phyloP scores from a whole-genome alignment of 2,797 vertebrate species.

The Lutjanus campechanus region DNA sequence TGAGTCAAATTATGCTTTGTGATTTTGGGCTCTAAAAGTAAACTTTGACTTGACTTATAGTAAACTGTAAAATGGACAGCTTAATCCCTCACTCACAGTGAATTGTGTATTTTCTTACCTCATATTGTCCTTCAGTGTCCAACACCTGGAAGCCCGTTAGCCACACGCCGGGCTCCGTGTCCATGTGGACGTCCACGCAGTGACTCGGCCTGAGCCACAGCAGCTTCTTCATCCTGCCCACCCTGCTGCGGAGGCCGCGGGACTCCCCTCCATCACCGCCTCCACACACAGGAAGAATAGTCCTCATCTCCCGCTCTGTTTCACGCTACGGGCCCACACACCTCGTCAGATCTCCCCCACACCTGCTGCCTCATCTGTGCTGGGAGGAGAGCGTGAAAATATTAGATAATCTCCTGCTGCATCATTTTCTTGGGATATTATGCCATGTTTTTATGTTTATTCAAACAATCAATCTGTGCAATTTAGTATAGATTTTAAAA shows the following conservation, averaged over 20 bases:
- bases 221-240: slow-evolving; percentile 78
- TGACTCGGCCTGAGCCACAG: slow-evolving; percentile 61
- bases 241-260: slow-evolving; percentile 68
- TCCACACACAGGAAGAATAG: slow-evolving; percentile 63
- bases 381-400: slow-evolving; percentile 27
- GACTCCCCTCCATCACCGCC: slow-evolving; percentile 59
- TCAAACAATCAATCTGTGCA: too few species aligned
- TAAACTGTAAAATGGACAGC: neutral
- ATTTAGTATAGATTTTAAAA: too few species aligned
- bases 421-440: neutral
- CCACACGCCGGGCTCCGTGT: slow-evolving; percentile 79
- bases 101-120: slow-evolving; percentile 68
- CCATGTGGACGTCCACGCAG: slow-evolving; percentile 60
- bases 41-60: too few species aligned
- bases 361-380: slow-evolving; percentile 73
- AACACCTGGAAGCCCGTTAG: slow-evolving; percentile 81
- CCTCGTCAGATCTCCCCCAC: slow-evolving; percentile 58
- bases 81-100: neutral
- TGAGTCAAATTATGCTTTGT: too few species aligned
- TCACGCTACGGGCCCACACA: slow-evolving; percentile 63
- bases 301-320: slow-evolving; percentile 72
- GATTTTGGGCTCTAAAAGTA: too few species aligned
- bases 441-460: too few species aligned
- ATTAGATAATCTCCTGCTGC: neutral
- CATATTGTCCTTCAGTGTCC: slow-evolving; percentile 67